Evolutionary conservation across 2,113 vertebrate species (phyloP), one percentile per base, ranked within the genome.

Genomic region (Austrofundulus limnaeus): DNA sequence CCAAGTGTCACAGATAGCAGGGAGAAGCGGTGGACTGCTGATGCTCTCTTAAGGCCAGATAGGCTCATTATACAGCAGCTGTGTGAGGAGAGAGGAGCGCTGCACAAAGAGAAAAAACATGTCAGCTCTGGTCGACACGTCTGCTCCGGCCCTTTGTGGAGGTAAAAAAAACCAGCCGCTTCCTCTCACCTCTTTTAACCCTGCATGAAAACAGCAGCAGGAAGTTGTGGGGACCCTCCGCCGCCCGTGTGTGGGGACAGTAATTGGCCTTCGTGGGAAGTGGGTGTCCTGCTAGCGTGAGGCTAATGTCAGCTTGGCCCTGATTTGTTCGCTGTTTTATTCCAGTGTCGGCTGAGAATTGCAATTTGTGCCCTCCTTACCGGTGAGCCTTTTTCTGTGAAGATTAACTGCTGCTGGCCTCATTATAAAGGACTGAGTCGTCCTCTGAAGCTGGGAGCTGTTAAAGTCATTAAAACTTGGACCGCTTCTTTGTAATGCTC

Each of bases 241-340:
- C 48, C 51, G 57, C 71, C 58, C 25, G 59, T 38, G 58, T 53
- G 46, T 11, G 60, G 53, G 28, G 34, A 23, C 78, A 72, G 79
- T 88, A 85, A 85, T 86, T 89, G 83, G 81, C 76, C 79, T 87
- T 83, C 76, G 75, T 63, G 75, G 77, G 66, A 46, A 72, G 66
- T 41, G 66, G 66, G 61, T 56, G 60, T 80, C 62, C 63, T 66
- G 83, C 42, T 73, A 67, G 70, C 19, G 52, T 7, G 61, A 66
- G 81, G 81, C 80, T 83, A 85, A 83, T 77, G 70, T 82, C 77
- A 51, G 67, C 79, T 57, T 82, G 82, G 79, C 82, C 80, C 76
- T 80, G 73, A 81, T 81, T 81, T 79, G 54, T 82, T 76, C 67
- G 1, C 19, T 5, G 72, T 72, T 81, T 86, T 62, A 78, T 78